Evolutionary conservation across 1,140 invertebrate genomes (phyloP), one percentile per base, ranked within the genome.

Genomic region (Phymastichus coffea): DNA sequence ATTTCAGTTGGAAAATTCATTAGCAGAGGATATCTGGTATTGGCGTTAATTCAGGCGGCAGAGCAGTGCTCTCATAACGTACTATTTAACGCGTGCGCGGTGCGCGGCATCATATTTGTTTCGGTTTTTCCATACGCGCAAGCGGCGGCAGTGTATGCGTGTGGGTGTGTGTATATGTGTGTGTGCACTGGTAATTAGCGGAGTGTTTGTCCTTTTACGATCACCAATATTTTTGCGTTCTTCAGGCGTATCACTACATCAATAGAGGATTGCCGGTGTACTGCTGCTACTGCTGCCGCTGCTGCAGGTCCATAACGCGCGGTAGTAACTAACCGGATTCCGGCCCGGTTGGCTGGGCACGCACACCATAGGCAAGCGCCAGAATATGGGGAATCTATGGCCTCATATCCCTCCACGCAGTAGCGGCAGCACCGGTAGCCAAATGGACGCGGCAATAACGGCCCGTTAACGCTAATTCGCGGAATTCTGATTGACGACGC

Each of bases 381-480:
- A n/a, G 76, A 73, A 77, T 78, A 77, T 76, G 73, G 75, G 68
- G 70, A 78, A 80, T 79, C 75, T 80, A 79, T 79, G 76, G 71
- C 73, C 72, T 78, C 76, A 72, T 79, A 78, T 80, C 69, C 74
- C n/a, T n/a, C n/a, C n/a, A n/a, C n/a, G n/a, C n/a, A n/a, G 54
- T 33, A 17, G 40, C 28, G 37, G 14, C 14, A 43, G 47, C 17
- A 70, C 70, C 74, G 73, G 75, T 71, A 76, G 76, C 75, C 76
- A 79, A 80, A 80, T 79, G 78, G 78, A 80, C 76, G 74, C 73
- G 70, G 77, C 76, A 79, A 80, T 79, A 80, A 79, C 75, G 74
- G 75, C 74, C 77, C 77, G 76, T 80, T 79, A 80, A 78, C 77
- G 77, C 75, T 80, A 80, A 80, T 80, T 79, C 77, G 78, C 75